A percentile compares a stretch with the other conserved stretches of the same genome.
Evolutionary conservation across 2,797 vertebrate species (phyloP).

Genomic region (Anniella stebbinsi): DNA sequence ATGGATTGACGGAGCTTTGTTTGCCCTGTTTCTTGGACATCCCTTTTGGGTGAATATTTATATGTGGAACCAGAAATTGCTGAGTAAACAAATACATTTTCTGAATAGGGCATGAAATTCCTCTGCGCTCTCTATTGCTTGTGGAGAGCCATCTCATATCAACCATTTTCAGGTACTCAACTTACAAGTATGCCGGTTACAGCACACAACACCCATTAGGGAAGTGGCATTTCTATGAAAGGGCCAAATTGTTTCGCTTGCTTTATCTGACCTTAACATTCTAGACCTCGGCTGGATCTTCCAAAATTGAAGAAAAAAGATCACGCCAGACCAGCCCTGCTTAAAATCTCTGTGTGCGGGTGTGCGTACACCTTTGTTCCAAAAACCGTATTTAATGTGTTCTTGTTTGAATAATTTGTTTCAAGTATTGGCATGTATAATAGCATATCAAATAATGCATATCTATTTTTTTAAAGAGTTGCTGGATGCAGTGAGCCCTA

Average conservation of each 20-base stretch:
- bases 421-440: conserved; percentile 29
- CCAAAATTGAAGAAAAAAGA: conserved; percentile 17
- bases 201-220: not conserved
- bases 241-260: not conserved
- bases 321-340: not conserved
- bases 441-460: conserved; percentile 25
- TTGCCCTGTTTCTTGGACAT: too few species aligned
- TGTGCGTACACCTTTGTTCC: not conserved
- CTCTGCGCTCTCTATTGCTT: not conserved
- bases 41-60: too few species aligned
- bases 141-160: not conserved
- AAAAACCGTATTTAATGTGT: not conserved
- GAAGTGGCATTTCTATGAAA: not conserved
- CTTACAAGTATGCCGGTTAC: not conserved
- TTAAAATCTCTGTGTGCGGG: not conserved
- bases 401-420: conserved; percentile 36
- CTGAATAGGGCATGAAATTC: not conserved
- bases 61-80: too few species aligned
- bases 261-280: not conserved
- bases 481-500: conserved; percentile 62
- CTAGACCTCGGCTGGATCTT: not conserved
- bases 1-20: not conserved
- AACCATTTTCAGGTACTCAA: not conserved
- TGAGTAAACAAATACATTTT: not conserved
- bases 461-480: conserved; percentile 63